phyloP scores from a whole-genome alignment of 2,113 vertebrate genomes.

The Haliaeetus leucogaster region DNA sequence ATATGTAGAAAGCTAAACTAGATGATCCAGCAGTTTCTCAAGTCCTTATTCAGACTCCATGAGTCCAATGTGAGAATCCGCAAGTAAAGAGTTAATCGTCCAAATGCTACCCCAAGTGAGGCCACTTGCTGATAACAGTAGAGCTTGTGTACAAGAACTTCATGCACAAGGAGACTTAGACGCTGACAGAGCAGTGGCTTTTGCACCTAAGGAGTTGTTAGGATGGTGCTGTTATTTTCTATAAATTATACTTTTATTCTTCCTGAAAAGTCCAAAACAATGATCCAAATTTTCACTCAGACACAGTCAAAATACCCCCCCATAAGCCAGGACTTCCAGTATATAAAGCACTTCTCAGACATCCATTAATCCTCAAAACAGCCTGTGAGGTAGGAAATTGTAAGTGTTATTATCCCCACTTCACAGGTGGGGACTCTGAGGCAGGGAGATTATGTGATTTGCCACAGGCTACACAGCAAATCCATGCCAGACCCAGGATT shows the following conservation, averaged over 20 bases:
- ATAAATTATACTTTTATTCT: not conserved
- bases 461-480: conserved; percentile 50
- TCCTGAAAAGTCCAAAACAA: not conserved
- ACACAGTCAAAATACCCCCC: not conserved
- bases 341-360: conserved; percentile 61
- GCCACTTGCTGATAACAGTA: not conserved
- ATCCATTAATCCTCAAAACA: conserved; percentile 58
- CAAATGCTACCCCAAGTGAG: not conserved
- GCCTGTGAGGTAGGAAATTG: conserved; percentile 54
- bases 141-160: not conserved
- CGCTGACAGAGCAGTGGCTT: not conserved
- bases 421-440: conserved; percentile 54
- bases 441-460: conserved; percentile 55
- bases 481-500: conserved; percentile 51
- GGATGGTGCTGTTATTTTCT: not conserved
- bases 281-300: conserved; percentile 12
- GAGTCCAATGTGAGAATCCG: not conserved
- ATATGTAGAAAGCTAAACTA: not conserved
- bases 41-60: not conserved
- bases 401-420: conserved; percentile 57
- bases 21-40: not conserved
- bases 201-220: not conserved
- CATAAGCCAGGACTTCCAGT: conserved; percentile 32
- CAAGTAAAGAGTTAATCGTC: not conserved
- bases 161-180: not conserved